phyloP scores from a whole-genome alignment of 2,797 vertebrate species.

The Synanceia verrucosa region DNA sequence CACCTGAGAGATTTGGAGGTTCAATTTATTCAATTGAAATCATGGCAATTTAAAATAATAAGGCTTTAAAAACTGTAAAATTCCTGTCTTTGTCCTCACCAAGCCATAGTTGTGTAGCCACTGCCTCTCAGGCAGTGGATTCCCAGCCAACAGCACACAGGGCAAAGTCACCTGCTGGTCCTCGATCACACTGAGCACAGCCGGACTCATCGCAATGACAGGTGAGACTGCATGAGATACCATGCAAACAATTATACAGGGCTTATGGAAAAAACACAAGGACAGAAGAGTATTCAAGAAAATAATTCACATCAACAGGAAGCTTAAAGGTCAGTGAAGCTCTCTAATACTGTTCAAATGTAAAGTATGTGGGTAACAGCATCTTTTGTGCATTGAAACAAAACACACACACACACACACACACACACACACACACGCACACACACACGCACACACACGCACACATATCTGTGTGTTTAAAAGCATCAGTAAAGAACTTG shows the following conservation, averaged over 20 bases:
- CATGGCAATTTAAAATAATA: background rate
- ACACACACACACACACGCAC: background rate
- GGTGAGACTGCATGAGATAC: slow-evolving; percentile 85
- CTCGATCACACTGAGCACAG: slow-evolving; percentile 88
- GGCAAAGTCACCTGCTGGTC: slow-evolving; percentile 93
- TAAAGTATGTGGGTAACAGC: background rate
- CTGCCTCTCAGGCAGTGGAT: slow-evolving; percentile 91
- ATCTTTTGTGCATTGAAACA: background rate
- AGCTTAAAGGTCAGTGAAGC: background rate
- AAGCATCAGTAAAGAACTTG: background rate
- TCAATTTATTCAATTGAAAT: background rate
- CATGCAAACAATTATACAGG: background rate
- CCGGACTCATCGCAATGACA: slow-evolving; percentile 89
- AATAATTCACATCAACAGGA: background rate
- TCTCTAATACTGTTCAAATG: background rate
- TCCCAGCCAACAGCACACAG: slow-evolving; percentile 92
- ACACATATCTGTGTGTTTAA: no score
- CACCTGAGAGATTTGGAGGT: slow-evolving; percentile 79
- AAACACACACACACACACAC: background rate
- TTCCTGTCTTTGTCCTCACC: slow-evolving; percentile 81
- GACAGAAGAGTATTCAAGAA: background rate
- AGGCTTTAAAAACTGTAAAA: background rate
- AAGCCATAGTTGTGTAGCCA: slow-evolving; percentile 92
- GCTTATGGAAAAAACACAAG: background rate
- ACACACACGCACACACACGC: background rate